These are phyloP conservation scores for Drosophila setifemur DNA, from an alignment of 1,140 invertebrate species.

Conservation along the genomic window DNA sequence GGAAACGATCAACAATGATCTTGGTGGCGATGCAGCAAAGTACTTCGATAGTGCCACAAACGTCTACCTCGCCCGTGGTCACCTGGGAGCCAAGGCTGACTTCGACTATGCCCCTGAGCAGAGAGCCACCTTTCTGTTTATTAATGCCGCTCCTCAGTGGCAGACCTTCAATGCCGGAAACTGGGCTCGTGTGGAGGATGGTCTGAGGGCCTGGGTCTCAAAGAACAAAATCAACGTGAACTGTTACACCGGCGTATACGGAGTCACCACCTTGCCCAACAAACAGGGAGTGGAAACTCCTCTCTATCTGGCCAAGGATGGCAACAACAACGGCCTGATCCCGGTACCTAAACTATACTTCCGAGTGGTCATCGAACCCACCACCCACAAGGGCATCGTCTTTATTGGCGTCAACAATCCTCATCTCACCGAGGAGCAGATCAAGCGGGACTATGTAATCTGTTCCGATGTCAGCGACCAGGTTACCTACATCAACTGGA, in stretches of 20 bases:
- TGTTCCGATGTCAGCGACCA: slow-evolving; percentile 83
- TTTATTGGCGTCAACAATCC: slow-evolving; percentile 86
- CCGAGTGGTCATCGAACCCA: slow-evolving; percentile 85
- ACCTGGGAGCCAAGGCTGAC: slow-evolving; percentile 87
- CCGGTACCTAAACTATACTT: slow-evolving; percentile 85
- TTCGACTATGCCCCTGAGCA: slow-evolving; percentile 86
- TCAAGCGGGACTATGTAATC: slow-evolving; percentile 82
- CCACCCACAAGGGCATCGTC: slow-evolving; percentile 83
- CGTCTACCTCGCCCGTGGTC: slow-evolving; percentile 85
- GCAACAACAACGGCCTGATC: slow-evolving; percentile 77
- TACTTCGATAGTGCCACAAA: slow-evolving; percentile 59
- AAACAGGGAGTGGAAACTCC: slow-evolving; percentile 80
- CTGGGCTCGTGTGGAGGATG: slow-evolving; percentile 84
- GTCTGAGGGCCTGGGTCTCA: slow-evolving; percentile 81
- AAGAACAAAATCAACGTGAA: slow-evolving; percentile 81
- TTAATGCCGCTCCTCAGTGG: slow-evolving; percentile 87
- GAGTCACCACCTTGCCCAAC: slow-evolving; percentile 83
- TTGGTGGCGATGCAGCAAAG: slow-evolving; percentile 65
- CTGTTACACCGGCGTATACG: slow-evolving; percentile 85
- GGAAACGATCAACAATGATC: slow-evolving; percentile 61
- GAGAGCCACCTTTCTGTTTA: slow-evolving; percentile 86
- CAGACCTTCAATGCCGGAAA: slow-evolving; percentile 87
- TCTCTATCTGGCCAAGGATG: slow-evolving; percentile 83
- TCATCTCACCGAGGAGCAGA: slow-evolving; percentile 79
- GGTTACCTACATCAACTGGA: slow-evolving; percentile 84